Evolutionary conservation across 1,140 invertebrate species (phyloP).

Genomic region (Ceratitis capitata): DNA sequence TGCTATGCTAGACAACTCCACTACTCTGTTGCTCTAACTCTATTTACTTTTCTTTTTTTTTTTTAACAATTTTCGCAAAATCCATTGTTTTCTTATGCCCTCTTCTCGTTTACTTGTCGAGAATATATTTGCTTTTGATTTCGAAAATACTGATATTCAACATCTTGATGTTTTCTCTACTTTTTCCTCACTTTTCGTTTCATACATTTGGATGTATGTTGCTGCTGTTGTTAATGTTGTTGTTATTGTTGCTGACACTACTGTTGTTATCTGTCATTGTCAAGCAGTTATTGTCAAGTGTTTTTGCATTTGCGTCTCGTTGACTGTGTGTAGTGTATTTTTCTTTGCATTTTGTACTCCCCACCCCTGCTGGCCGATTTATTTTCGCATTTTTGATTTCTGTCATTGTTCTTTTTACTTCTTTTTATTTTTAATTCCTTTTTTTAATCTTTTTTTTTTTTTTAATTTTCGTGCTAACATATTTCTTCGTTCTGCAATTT

Average conservation of each 20-base stretch:
- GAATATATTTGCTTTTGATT: conserved; percentile 22
- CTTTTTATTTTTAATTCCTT: neutral
- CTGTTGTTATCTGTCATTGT: conserved; percentile 43
- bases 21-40: too few species aligned
- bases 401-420: neutral
- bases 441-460: neutral
- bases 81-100: conserved; percentile 22
- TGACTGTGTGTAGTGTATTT: neutral
- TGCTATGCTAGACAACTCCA: neutral
- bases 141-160: neutral
- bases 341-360: neutral
- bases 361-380: neutral
- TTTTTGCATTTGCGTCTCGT: conserved; percentile 33
- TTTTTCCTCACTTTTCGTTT: neutral
- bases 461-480: neutral
- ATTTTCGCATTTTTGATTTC: neutral
- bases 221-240: neutral
- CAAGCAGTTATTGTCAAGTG: conserved; percentile 44
- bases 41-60: neutral
- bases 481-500: neutral
- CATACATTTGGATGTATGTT: neutral
- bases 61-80: neutral
- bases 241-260: neutral
- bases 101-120: neutral
- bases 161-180: neutral